Base-by-base conservation (phyloP, 1,140 invertebrate genomes). In the Papilio glaucus region DNA sequence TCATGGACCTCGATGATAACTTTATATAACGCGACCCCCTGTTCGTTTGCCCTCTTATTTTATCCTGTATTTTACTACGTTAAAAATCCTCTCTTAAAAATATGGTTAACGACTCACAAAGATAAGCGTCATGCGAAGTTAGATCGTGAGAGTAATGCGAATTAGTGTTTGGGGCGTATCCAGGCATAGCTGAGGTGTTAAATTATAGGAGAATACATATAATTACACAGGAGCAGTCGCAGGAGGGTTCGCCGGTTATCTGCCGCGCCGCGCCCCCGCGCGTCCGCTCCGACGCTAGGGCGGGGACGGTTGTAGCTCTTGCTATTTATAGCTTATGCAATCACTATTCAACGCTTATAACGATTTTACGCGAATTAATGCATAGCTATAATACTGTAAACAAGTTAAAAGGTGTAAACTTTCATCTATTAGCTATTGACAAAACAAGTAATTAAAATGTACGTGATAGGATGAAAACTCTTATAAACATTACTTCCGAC, bases 261-360 rank as follows among this genome's bases (percentile, higher is more conserved):
- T 62, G 24, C 21, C 33, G 60, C 21, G n/a, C 42, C 42, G n/a
- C 29, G 1, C 7, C 13, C 12, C 7, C n/a, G 49, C 7, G 49
- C 18, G 13, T n/a, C 60, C 33, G 33, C 33, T n/a, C 61, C 13
- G 33, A 8, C 26, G 10, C 3, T 37, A 29, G 57, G 57, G 57
- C 61, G 29, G 60, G 13, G 61, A 7, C 29, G 15, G 21, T 21
- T 24, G 6, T 6, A n/a, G 15, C 38, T 67, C 15, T 18, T 13
- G 37, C 62, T 67, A 72, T 75, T 68, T 68, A 62, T 26, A 24
- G 9, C 45, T 26, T 60, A 41, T 21, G 18, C 9, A 62, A 18
- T 60, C 12, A 61, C 4, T 61, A 26, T 57, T 26, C 24, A 26
- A 26, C 18, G 53, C 21, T 61, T 7, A 29, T 61, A 61, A 33